Evolutionary conservation across 2,888 invertebrate species (phyloP).

Genomic region (Mimumesa dahlbomi): DNA sequence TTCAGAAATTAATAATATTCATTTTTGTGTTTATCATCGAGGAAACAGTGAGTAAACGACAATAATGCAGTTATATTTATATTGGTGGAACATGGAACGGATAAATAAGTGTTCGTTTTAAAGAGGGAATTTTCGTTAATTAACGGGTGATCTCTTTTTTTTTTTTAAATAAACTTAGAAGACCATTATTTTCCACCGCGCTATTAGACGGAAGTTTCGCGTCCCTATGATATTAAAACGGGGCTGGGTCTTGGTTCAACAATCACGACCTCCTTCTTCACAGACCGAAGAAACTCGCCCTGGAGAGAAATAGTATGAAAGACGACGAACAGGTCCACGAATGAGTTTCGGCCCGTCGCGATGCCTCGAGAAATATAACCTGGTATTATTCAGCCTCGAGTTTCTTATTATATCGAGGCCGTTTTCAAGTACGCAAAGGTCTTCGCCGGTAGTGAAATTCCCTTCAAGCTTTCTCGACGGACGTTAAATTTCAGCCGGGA

Average conservation of each 20-base stretch:
- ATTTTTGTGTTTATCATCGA: too few relatives aligned
- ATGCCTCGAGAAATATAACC: slow-evolving; percentile 67
- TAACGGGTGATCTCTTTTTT: too few relatives aligned
- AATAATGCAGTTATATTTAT: too few relatives aligned
- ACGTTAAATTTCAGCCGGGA: slow-evolving; percentile 66
- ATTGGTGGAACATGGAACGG: too few relatives aligned
- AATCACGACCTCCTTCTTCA: neutral
- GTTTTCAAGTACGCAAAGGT: slow-evolving; percentile 62
- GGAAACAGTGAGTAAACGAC: too few relatives aligned
- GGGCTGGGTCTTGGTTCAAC: neutral
- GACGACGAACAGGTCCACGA: slow-evolving; percentile 24
- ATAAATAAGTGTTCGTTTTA: too few relatives aligned
- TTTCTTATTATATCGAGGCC: slow-evolving; percentile 74
- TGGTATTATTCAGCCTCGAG: slow-evolving; percentile 71
- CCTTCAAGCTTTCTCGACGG: slow-evolving; percentile 26
- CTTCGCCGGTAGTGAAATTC: slow-evolving; percentile 20
- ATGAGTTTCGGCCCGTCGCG: slow-evolving; percentile 49
- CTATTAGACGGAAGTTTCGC: neutral
- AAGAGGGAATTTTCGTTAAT: too few relatives aligned
- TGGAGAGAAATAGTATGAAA: slow-evolving; percentile 6
- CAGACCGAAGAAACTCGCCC: slow-evolving; percentile 3
- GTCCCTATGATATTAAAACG: neutral
- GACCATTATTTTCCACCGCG: too few relatives aligned
- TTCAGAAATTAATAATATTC: too few relatives aligned
- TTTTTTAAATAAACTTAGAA: too few relatives aligned